Conservation (phyloP, 2,113 vertebrate species). For the Felis chaus region DNA sequence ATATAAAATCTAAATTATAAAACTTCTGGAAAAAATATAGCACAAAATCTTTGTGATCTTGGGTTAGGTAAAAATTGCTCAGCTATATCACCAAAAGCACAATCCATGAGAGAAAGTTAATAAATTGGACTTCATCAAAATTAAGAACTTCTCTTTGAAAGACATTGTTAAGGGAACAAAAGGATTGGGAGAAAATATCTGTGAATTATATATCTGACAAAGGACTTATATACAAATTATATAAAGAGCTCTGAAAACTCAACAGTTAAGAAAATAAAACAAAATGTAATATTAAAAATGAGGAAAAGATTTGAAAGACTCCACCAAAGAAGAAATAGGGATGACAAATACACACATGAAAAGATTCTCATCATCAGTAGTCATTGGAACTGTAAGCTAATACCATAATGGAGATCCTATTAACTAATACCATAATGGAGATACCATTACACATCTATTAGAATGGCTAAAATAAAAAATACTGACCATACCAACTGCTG, state of each 20-base stretch:
- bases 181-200: not conserved
- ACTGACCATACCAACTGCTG: not conserved
- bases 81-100: not conserved
- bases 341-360: not conserved
- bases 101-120: not conserved
- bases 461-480: not conserved
- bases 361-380: not conserved
- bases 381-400: slow-evolving; percentile 27
- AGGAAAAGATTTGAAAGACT: not conserved
- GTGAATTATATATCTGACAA: not conserved
- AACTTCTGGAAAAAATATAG: not conserved
- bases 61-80: not conserved
- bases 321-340: not conserved
- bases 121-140: not conserved
- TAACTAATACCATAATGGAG: slow-evolving; percentile 1
- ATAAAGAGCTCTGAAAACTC: not conserved
- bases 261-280: slow-evolving; percentile 11
- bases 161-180: not conserved
- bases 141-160: slow-evolving; percentile 30
- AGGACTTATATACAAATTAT: not conserved
- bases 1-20: not conserved
- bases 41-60: not conserved
- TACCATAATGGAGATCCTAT: not conserved
- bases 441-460: not conserved
- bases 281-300: slow-evolving; percentile 10